phyloP scores from a whole-genome alignment of 2,888 invertebrate species.

The Fabriciana adippe region DNA sequence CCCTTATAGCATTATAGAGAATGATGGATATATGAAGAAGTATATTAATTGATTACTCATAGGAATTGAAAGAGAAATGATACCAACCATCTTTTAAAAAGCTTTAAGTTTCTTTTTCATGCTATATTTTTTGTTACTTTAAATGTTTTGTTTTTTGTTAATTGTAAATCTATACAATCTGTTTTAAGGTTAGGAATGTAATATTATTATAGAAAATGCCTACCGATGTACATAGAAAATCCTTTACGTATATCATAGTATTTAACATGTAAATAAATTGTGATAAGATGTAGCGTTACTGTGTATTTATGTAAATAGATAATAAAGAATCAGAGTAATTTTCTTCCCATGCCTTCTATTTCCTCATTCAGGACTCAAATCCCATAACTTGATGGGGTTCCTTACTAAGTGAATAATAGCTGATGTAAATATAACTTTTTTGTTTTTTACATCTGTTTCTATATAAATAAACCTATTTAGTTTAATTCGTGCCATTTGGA shows the following conservation, averaged over 20 bases:
- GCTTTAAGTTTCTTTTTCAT: background rate
- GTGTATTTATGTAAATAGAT: slow-evolving; percentile 28
- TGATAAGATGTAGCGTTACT: background rate
- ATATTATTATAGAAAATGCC: slow-evolving; percentile 10
- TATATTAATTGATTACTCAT: no score
- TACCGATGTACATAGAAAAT: slow-evolving; percentile 29
- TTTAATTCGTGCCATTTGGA: no score
- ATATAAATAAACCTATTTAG: no score
- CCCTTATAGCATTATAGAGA: slow-evolving; percentile 47
- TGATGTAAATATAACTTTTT: no score
- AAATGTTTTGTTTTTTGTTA: background rate
- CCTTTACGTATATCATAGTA: slow-evolving; percentile 1
- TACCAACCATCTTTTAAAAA: background rate
- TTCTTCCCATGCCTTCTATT: no score
- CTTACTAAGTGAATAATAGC: no score
- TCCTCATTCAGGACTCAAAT: no score
- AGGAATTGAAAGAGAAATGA: no score
- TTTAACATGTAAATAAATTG: slow-evolving; percentile 22
- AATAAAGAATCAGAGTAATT: slow-evolving; percentile 6
- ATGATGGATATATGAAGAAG: background rate
- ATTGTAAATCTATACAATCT: background rate
- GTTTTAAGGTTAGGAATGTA: background rate
- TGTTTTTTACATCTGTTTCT: no score
- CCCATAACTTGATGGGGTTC: no score
- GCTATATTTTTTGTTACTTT: background rate